Conservation (phyloP, 2,888 invertebrate species). For the Diadegma fenestrale region DNA sequence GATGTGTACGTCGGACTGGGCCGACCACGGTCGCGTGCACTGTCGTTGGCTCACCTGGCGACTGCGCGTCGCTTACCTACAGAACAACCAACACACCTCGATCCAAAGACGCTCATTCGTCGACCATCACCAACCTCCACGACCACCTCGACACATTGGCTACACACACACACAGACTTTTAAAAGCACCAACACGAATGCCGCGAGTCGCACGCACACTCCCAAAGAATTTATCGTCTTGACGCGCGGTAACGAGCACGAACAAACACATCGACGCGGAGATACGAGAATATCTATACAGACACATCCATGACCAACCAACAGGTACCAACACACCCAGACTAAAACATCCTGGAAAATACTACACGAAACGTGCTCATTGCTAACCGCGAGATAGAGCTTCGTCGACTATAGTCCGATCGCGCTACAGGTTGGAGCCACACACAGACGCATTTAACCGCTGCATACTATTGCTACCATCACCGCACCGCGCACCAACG, state of each 20-base stretch:
- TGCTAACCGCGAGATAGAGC: constrained; percentile 10
- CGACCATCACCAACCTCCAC: constrained; percentile 20
- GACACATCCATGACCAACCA: neutral
- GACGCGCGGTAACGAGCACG: constrained; percentile 6
- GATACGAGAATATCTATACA: too few species aligned
- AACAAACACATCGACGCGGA: neutral
- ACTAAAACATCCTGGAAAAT: constrained; percentile 29
- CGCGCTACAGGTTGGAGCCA: constrained; percentile 39
- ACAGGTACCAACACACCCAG: constrained; percentile 20
- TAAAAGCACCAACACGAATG: neutral
- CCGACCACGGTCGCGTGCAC: constrained; percentile 74
- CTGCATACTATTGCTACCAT: constrained; percentile 33
- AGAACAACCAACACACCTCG: constrained; percentile 55
- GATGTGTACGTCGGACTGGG: constrained; percentile 73
- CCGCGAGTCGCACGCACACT: neutral
- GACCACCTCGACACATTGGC: neutral
- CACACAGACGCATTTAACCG: neutral
- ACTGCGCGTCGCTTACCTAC: constrained; percentile 78
- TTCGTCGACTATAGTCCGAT: neutral
- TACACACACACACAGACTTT: neutral
- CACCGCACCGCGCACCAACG: constrained; percentile 49
- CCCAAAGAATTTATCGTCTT: constrained; percentile 12
- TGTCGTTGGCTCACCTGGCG: constrained; percentile 83
- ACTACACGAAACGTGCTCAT: constrained; percentile 24
- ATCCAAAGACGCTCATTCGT: constrained; percentile 56